phyloP scores from a whole-genome alignment of 1,140 invertebrate species.

The Littorina saxatilis region DNA sequence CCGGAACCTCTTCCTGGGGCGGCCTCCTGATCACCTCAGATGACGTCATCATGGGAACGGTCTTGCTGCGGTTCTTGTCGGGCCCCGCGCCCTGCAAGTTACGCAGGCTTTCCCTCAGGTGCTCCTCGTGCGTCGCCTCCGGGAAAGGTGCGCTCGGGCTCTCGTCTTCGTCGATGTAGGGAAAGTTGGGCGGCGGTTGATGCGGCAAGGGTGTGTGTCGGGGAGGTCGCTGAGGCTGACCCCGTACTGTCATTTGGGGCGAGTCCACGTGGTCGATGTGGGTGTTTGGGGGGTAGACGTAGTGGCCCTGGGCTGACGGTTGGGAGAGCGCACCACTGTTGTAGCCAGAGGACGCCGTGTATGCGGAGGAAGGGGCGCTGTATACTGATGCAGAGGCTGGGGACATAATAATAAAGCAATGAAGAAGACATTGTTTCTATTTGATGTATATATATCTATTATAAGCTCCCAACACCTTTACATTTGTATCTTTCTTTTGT shows the following conservation, averaged over 20 bases:
- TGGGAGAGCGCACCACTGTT: neutral
- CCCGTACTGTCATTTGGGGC: neutral
- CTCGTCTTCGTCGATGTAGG: conserved; percentile 24
- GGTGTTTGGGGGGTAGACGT: neutral
- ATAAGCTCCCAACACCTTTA: too few relatives aligned
- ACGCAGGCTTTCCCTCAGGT: conserved; percentile 42
- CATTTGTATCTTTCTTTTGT: too few relatives aligned
- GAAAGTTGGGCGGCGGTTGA: neutral
- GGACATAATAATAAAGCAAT: too few relatives aligned
- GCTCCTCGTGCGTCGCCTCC: conserved; percentile 35
- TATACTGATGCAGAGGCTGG: neutral
- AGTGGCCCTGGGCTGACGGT: neutral
- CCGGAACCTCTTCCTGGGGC: neutral
- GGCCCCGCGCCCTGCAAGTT: neutral
- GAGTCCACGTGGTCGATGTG: neutral
- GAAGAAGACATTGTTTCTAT: too few relatives aligned
- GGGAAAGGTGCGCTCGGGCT: neutral
- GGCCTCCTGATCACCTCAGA: neutral
- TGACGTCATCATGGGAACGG: neutral
- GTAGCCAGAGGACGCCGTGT: neutral
- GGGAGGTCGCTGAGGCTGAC: neutral
- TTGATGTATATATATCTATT: too few relatives aligned
- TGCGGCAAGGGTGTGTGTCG: neutral
- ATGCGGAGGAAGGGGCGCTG: neutral
- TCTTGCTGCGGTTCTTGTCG: too few relatives aligned